Percentiles rank a stretch among this genome's conserved stretches.
These are phyloP conservation scores for Isaurus tuberculatus DNA, from an alignment of 92 coral and sea anemone species.

Conservation along the genomic window DNA sequence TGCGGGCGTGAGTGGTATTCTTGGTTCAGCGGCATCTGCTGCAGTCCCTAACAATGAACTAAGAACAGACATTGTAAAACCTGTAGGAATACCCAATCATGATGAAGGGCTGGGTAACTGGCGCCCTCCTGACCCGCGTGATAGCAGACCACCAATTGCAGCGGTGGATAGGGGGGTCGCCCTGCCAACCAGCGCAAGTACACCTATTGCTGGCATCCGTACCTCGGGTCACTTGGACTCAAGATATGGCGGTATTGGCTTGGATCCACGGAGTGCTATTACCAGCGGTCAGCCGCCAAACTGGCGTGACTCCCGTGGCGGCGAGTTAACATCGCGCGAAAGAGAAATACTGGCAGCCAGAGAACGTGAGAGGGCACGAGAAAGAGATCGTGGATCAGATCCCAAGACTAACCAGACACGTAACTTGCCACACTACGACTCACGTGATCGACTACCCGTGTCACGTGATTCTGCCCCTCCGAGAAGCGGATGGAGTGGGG, in stretches of 20 bases:
- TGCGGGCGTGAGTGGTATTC: conserved; percentile 97
- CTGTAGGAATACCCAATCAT: conserved; percentile 59
- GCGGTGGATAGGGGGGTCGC: conserved; percentile 57
- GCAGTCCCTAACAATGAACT: conserved; percentile 53
- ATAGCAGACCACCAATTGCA: conserved; percentile 81
- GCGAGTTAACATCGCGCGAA: conserved; percentile 74
- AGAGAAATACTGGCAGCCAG: conserved; percentile 78
- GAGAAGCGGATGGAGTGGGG: conserved; percentile 82
- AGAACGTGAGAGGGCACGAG: conserved; percentile 78
- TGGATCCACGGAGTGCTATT: conserved; percentile 64
- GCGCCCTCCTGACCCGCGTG: conserved; percentile 92
- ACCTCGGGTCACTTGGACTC: conserved; percentile 71
- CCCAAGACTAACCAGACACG: conserved; percentile 65
- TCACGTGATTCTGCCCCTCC: conserved; percentile 78
- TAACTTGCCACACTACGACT: conserved; percentile 65
- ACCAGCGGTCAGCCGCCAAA: conserved; percentile 66
- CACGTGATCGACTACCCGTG: conserved; percentile 84
- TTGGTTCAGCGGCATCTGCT: conserved; percentile 71
- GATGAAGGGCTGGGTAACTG: conserved; percentile 72
- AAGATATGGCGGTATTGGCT: conserved; percentile 64
- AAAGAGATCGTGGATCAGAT: conserved; percentile 86
- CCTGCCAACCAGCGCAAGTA: conserved; percentile 53
- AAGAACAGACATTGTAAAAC: conserved; percentile 69
- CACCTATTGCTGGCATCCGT: conserved; percentile 67
- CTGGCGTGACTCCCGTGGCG: conserved; percentile 86